Base-by-base conservation (phyloP, 2,113 vertebrate species). In the Gopherus evgoodei region DNA sequence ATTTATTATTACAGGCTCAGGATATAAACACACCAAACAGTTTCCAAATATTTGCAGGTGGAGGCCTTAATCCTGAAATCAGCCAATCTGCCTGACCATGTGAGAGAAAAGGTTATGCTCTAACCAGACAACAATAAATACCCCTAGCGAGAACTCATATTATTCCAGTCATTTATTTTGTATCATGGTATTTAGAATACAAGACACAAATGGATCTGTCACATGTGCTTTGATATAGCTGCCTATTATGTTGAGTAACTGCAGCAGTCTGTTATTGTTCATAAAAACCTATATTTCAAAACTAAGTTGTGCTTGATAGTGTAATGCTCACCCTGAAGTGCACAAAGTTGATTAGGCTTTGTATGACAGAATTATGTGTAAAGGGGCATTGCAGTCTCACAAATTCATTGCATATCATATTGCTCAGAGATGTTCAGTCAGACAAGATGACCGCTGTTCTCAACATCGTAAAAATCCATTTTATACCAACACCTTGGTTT, bases 121-220 rank as follows among this genome's bases (percentile, higher is more conserved):
- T 76, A 76, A n/a, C 35, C n/a, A 83, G 90, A 27, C 83, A 91
- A 89, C 81, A 86, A 56, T 47, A 42, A 90, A 17, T 25, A 78
- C 52, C 22, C 79, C 19, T 7, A 57, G 17, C 80, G 0, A 38
- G 93, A 85, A 31, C 75, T 13, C 31, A 4, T 0, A 65, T 94
- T 94, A 82, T 96, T 97, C 93, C 90, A 94, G 90, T 97, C 14
- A 1, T 95, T 95, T 98, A 97, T 97, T 97, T 96, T 75, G 89
- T 94, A 91, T 78, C 76, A 93, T 31, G 90, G 90, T 93, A 89
- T 94, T 96, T 96, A 80, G 90, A 96, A 95, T 84, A 90, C 89
- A 91, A 88, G 93, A 87, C 93, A 97, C 91, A 96, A 93, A 96
- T 93, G 11, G 92, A 90, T 96, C 91, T 96, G 89, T 94, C 49